These are phyloP conservation scores for Siderastrea radians DNA, from an alignment of 92 coral and sea anemone species.

Conservation along the genomic window DNA sequence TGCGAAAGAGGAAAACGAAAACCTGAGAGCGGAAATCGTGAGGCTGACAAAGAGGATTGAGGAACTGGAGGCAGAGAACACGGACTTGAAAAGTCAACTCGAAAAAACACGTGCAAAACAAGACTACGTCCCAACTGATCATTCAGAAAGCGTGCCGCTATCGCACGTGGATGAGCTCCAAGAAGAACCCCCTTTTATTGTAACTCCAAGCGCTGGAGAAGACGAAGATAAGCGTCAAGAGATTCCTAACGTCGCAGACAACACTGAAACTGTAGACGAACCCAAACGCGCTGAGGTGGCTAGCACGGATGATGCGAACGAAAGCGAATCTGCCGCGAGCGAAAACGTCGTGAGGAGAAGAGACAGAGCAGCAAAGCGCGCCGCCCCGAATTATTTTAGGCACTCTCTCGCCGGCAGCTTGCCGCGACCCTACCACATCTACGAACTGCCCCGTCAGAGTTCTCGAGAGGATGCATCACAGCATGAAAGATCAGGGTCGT, in stretches of 20 bases:
- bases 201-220: neutral
- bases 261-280: neutral
- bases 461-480: conserved; percentile 11
- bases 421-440: conserved; percentile 60
- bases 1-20: conserved; percentile 67
- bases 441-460: conserved; percentile 22
- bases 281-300: neutral
- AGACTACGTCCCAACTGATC: neutral
- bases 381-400: conserved; percentile 66
- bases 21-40: conserved; percentile 52
- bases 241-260: neutral
- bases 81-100: conserved; percentile 14
- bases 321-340: neutral
- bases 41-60: conserved; percentile 52
- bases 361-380: conserved; percentile 29
- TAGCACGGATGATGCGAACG: neutral
- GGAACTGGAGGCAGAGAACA: conserved; percentile 67
- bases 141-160: conserved; percentile 19
- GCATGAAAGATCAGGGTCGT: conserved; percentile 30
- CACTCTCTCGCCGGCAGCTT: conserved; percentile 70
- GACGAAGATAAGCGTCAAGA: conserved; percentile 6
- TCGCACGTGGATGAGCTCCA: neutral
- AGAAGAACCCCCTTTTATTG: neutral
- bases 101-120: neutral
- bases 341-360: conserved; percentile 21